These are phyloP conservation scores for Glyptemys insculpta DNA, from an alignment of 2,797 vertebrate species.

Conservation along the genomic window DNA sequence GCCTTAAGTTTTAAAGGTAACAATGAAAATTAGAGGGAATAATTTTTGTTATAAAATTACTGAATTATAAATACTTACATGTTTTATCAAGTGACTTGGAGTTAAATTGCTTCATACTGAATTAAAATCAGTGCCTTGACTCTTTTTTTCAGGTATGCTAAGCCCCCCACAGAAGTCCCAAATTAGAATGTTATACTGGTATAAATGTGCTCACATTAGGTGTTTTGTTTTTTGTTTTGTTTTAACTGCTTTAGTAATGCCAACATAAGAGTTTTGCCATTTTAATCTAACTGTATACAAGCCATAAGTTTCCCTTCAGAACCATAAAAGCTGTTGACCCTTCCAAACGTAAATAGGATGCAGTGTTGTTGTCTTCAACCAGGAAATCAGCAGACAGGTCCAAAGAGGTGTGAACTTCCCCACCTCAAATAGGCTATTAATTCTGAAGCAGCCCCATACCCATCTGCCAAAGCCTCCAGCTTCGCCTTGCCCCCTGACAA, in stretches of 20 bases:
- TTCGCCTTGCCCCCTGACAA: neutral
- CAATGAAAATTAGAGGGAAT: neutral
- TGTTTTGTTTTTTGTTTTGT: neutral
- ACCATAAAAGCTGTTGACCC: neutral
- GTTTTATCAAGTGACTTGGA: neutral
- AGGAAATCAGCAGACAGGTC: neutral
- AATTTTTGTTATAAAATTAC: neutral
- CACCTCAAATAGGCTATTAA: neutral
- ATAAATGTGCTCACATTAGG: neutral
- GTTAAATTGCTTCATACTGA: neutral
- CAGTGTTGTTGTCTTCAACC: neutral
- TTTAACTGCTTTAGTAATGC: neutral
- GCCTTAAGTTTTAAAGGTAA: neutral
- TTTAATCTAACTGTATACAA: rapidly evolving
- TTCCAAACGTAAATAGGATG: neutral
- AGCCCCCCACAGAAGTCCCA: neutral
- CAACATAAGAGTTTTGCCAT: neutral
- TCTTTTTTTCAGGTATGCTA: neutral
- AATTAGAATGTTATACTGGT: neutral
- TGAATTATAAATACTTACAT: neutral
- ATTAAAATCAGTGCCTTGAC: neutral
- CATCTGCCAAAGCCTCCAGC: neutral
- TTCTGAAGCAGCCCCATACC: neutral
- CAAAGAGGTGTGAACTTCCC: neutral
- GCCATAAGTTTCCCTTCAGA: neutral